Conservation (phyloP, 1,140 invertebrate species). For the Rhyacophila brunnea region DNA sequence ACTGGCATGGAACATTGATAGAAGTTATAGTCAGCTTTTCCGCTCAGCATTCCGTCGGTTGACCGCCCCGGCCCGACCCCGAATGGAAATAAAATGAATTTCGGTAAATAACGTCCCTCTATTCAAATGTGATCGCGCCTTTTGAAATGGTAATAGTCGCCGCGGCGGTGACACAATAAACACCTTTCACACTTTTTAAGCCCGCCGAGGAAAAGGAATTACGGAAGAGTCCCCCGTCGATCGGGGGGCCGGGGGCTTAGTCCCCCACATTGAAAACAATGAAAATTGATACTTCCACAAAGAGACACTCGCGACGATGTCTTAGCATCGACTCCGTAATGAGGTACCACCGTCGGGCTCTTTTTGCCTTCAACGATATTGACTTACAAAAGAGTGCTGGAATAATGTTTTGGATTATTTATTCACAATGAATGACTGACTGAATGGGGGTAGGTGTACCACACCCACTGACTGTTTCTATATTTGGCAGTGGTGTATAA, state of each 20-base stretch:
- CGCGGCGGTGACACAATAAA: constrained; percentile 33
- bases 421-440: neutral
- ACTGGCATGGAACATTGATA: too few species aligned
- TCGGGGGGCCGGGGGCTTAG: constrained; percentile 4
- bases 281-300: constrained; percentile 34
- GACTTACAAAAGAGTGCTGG: constrained; percentile 32
- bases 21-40: too few species aligned
- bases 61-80: neutral
- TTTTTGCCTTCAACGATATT: constrained; percentile 25
- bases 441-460: neutral
- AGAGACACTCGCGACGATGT: constrained; percentile 13
- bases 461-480: too few species aligned
- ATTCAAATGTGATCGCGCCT: constrained; percentile 35
- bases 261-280: constrained; percentile 28
- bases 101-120: constrained; percentile 30
- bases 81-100: constrained; percentile 33
- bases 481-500: too few species aligned
- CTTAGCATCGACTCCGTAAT: constrained; percentile 25
- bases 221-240: constrained; percentile 6
- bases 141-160: constrained; percentile 35
- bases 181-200: constrained; percentile 36
- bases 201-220: constrained; percentile 31
- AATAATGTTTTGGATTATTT: constrained; percentile 22
- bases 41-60: too few species aligned
- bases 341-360: constrained; percentile 11